These are phyloP conservation scores for Luidia sarsii DNA, from an alignment of 53 echinoderm and acorn worm genomes.

Conservation along the genomic window DNA sequence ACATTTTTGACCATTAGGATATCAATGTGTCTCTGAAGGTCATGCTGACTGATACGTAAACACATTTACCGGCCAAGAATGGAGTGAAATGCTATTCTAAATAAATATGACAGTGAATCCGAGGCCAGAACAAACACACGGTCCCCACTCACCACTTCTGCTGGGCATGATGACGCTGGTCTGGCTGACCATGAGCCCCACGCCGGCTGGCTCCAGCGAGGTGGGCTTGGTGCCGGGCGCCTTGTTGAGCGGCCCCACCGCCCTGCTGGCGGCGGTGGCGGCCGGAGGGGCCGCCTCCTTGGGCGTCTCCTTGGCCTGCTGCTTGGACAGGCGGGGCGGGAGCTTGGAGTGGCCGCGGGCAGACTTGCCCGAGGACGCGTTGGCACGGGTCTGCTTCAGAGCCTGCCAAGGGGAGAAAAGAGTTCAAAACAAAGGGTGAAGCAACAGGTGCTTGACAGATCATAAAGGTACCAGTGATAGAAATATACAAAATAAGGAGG, in stretches of 20 bases:
- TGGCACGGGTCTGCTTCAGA: conserved; percentile 76
- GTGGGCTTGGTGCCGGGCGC: conserved; percentile 83
- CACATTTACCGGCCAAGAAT: no score
- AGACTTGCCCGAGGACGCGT: conserved; percentile 64
- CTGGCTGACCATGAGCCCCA: conserved; percentile 45
- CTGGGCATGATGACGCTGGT: conserved; percentile 45
- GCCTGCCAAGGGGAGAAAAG: conserved; percentile 27
- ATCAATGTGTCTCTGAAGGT: no score
- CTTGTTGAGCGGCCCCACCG: conserved; percentile 69
- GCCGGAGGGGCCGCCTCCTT: conserved; percentile 17
- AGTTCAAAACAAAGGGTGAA: no score
- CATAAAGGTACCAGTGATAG: no score
- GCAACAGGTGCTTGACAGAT: no score
- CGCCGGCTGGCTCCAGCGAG: conserved; percentile 44
- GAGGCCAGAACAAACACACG: no score
- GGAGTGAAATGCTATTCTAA: no score
- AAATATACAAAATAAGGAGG: no score
- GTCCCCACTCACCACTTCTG: conserved; percentile 48
- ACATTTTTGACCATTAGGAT: no score
- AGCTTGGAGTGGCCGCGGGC: conserved; percentile 57
- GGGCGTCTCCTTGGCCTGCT: conserved; percentile 30
- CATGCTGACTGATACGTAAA: no score
- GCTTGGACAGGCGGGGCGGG: conserved; percentile 69
- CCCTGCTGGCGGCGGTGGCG: conserved; percentile 37
- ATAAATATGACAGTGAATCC: no score